Evolutionary conservation across 2,888 invertebrate genomes (phyloP).

Genomic region (Helicoverpa assulta): DNA sequence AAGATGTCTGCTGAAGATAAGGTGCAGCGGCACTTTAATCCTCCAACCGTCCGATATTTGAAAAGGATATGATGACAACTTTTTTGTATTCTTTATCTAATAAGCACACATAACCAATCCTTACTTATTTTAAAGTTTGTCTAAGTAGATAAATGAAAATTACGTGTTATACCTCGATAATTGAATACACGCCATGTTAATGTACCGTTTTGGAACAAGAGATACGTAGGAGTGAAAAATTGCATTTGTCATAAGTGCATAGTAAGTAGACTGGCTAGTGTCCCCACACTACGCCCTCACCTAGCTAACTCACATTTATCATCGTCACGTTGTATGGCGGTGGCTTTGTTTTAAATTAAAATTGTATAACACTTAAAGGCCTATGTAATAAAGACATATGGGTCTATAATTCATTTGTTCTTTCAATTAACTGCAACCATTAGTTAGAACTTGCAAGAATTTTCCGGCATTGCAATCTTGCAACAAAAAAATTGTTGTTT

Average conservation of each 20-base stretch:
- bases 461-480: conserved; percentile 41
- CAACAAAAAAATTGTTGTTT: conserved; percentile 43
- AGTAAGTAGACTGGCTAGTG: no score
- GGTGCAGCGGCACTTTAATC: conserved; percentile 89
- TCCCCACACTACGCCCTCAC: no score
- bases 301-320: neutral
- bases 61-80: conserved; percentile 90
- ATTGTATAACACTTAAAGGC: conserved; percentile 11
- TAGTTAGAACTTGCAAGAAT: conserved; percentile 37
- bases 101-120: conserved; percentile 85
- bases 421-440: conserved; percentile 48
- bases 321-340: neutral
- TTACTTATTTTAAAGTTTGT: conserved; percentile 69
- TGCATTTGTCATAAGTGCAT: neutral
- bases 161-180: conserved; percentile 52
- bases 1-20: conserved; percentile 90
- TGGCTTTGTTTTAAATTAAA: conserved; percentile 4
- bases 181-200: conserved; percentile 54
- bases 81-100: conserved; percentile 88
- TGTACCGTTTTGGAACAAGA: conserved; percentile 38
- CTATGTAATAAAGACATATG: conserved; percentile 23
- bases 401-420: conserved; percentile 42
- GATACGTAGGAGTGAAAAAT: conserved; percentile 12
- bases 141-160: conserved; percentile 66
- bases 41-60: conserved; percentile 88